phyloP scores from a whole-genome alignment of 2,113 vertebrate species.

The Pseudopipra pipra region DNA sequence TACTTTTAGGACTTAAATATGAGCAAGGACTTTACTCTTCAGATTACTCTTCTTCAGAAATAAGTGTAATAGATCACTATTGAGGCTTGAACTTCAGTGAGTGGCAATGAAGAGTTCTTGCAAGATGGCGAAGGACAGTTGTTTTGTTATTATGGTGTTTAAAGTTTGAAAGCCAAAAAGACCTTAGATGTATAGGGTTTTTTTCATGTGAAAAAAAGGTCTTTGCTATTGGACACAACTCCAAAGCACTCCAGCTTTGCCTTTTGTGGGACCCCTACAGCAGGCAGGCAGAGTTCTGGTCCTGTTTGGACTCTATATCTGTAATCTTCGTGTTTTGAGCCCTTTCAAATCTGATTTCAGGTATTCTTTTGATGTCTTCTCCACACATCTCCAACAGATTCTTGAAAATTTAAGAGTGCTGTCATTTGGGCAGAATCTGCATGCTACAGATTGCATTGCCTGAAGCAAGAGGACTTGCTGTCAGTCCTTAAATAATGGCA shows the following conservation, averaged over 20 bases:
- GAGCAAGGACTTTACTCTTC: background rate
- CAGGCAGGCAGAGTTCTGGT: background rate
- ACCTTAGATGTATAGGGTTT: background rate
- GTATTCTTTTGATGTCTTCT: background rate
- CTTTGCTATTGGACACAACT: background rate
- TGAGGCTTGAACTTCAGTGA: background rate
- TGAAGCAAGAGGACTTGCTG: background rate
- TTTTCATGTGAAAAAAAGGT: background rate
- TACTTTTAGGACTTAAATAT: background rate
- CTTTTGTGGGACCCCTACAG: background rate
- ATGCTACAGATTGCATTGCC: accelerated
- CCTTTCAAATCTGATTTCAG: background rate
- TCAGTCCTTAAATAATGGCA: background rate
- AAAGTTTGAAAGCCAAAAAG: background rate
- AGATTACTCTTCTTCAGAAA: background rate
- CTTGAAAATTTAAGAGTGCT: background rate
- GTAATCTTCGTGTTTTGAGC: background rate
- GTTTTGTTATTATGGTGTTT: background rate
- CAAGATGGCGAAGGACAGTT: background rate
- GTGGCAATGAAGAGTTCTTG: background rate
- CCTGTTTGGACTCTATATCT: background rate
- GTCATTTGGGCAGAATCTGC: background rate
- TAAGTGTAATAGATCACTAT: background rate
- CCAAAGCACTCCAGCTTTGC: background rate
- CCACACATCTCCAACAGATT: background rate